These are phyloP conservation scores for Rhodeus uyekii DNA, from an alignment of 2,797 vertebrate genomes.

Conservation along the genomic window DNA sequence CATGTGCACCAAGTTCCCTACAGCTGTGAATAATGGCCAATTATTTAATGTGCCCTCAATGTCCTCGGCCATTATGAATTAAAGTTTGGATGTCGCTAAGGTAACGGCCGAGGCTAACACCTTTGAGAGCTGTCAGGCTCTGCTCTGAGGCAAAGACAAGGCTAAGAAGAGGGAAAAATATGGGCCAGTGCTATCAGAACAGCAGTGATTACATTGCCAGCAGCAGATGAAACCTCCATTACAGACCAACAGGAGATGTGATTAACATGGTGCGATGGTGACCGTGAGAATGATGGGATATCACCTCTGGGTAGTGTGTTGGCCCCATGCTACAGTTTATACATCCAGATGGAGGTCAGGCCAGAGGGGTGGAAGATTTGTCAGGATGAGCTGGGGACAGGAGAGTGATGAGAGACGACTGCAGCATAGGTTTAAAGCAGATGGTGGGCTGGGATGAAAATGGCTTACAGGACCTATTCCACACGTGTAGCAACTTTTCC, in stretches of 20 bases:
- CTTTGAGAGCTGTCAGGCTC: background rate
- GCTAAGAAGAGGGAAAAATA: constrained; percentile 1
- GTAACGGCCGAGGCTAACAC: constrained; percentile 33
- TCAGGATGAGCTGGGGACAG: background rate
- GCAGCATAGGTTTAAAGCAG: constrained; percentile 5
- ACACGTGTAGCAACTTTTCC: background rate
- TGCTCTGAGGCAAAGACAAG: constrained; percentile 18
- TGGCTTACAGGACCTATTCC: background rate
- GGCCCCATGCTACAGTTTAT: constrained; percentile 2
- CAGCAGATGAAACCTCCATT: constrained; percentile 23
- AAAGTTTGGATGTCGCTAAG: background rate
- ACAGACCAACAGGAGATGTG: constrained; percentile 15
- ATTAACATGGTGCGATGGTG: constrained; percentile 15
- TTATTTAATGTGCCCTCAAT: constrained; percentile 37
- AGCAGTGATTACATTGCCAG: constrained; percentile 18
- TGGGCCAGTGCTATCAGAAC: background rate
- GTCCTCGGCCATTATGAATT: constrained; percentile 21
- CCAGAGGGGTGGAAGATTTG: constrained; percentile 7
- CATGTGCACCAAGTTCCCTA: constrained; percentile 30
- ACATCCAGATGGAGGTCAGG: constrained; percentile 3
- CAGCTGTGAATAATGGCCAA: constrained; percentile 43
- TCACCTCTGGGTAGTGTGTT: background rate
- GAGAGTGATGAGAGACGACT: background rate
- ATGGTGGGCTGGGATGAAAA: background rate
- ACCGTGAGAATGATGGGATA: background rate